Conservation (phyloP, 2,888 invertebrate species). For the Sceliomorpha sp. region DNA sequence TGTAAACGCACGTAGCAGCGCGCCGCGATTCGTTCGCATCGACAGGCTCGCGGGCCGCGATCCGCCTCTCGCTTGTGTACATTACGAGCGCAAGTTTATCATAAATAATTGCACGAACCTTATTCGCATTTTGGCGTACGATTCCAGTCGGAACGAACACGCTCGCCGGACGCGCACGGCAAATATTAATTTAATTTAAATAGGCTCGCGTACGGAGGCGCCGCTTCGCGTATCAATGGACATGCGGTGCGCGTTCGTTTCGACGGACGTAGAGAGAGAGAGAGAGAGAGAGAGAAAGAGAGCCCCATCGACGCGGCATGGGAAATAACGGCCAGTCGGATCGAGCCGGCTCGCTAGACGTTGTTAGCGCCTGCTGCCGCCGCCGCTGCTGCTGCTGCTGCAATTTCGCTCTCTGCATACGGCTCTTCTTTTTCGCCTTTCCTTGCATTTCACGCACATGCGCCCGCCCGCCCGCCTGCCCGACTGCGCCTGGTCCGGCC, state of each 20-base stretch:
- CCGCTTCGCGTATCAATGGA: slow-evolving; percentile 47
- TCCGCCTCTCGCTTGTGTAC: slow-evolving; percentile 41
- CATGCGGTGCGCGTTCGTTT: slow-evolving; percentile 39
- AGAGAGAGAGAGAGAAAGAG: too few species aligned
- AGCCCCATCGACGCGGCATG: slow-evolving; percentile 29
- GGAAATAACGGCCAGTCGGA: slow-evolving; percentile 44
- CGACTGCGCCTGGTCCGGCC: slow-evolving; percentile 15
- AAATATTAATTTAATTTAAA: slow-evolving; percentile 79
- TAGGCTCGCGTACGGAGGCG: slow-evolving; percentile 64
- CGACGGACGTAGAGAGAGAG: too few species aligned
- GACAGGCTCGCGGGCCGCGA: slow-evolving; percentile 36
- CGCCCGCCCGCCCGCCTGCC: too few species aligned
- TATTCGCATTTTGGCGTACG: slow-evolving; percentile 69
- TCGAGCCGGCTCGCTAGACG: slow-evolving; percentile 39
- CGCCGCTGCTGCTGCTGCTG: slow-evolving; percentile 20
- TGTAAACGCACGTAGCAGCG: slow-evolving; percentile 57
- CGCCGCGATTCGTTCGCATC: slow-evolving; percentile 55
- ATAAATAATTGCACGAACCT: slow-evolving; percentile 75
- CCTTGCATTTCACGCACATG: slow-evolving; percentile 20
- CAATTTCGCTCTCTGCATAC: slow-evolving; percentile 9
- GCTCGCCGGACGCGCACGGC: slow-evolving; percentile 60
- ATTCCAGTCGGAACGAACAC: slow-evolving; percentile 48
- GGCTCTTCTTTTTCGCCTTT: slow-evolving; percentile 18
- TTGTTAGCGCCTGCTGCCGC: slow-evolving; percentile 51
- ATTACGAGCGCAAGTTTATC: slow-evolving; percentile 68